Percentiles rank a stretch among this genome's conserved stretches.
Conservation (phyloP, 2,888 invertebrate species). For the Hypomecis atomaria region DNA sequence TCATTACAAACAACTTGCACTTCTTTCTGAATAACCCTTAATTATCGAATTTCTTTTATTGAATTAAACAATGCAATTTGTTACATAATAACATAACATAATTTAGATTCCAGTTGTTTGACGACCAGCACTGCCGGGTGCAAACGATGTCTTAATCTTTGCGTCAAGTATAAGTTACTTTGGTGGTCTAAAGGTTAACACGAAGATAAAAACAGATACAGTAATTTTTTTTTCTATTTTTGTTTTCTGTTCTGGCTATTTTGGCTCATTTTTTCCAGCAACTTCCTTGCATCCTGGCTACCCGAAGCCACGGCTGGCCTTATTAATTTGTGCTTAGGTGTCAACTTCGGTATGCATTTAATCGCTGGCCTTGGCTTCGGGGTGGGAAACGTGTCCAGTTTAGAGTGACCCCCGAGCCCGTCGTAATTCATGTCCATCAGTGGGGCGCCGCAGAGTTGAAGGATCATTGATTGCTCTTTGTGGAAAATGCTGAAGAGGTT, state of each 20-base stretch:
- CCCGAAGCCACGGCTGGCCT: slow-evolving; percentile 53
- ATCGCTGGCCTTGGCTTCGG: slow-evolving; percentile 47
- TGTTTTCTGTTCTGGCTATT: not conserved
- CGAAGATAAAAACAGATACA: too few species aligned
- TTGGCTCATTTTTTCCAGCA: slow-evolving; percentile 52
- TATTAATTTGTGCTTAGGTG: slow-evolving; percentile 65
- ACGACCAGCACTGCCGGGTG: too few species aligned
- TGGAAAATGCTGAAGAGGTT: slow-evolving; percentile 61
- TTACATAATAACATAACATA: too few species aligned
- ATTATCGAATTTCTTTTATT: too few species aligned
- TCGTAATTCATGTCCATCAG: slow-evolving; percentile 71
- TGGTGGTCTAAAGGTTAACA: too few species aligned
- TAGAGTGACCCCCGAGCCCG: slow-evolving; percentile 84
- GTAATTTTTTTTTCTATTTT: not conserved
- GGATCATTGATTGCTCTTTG: slow-evolving; percentile 55
- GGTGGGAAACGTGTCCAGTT: slow-evolving; percentile 76
- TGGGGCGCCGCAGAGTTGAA: slow-evolving; percentile 47
- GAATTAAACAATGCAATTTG: too few species aligned
- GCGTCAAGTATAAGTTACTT: too few species aligned
- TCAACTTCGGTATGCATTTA: slow-evolving; percentile 59
- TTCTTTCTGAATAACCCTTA: too few species aligned
- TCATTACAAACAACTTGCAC: too few species aligned
- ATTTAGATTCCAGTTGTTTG: too few species aligned
- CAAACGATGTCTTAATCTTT: too few species aligned
- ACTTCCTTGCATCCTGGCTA: slow-evolving; percentile 59